Percentiles rank a stretch among this genome's conserved stretches.
Conservation (phyloP, 2,888 invertebrate species). For the Macaria liturata region DNA sequence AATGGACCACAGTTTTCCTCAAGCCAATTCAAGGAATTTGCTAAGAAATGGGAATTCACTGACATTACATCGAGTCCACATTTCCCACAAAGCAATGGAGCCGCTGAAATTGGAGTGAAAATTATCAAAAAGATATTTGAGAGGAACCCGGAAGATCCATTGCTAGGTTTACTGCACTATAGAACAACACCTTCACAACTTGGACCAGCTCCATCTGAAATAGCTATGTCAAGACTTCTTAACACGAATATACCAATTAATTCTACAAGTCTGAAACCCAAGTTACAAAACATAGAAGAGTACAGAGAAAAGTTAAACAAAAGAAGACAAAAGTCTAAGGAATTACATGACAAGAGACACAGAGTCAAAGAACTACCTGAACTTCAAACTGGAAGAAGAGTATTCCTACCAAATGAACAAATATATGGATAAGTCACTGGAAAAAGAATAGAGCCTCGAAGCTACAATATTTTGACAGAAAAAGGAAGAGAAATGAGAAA, state of each 20-base stretch:
- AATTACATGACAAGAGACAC: not conserved
- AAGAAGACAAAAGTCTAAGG: not conserved
- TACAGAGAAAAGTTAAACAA: not conserved
- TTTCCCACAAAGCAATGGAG: conserved; percentile 14
- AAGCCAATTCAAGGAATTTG: not conserved
- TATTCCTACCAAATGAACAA: no score
- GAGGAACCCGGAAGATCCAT: conserved; percentile 6
- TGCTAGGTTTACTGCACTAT: conserved; percentile 1
- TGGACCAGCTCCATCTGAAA: conserved; percentile 3
- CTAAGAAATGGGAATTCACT: not conserved
- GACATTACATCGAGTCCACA: not conserved
- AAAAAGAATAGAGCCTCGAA: no score
- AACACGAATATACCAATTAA: conserved; percentile 4
- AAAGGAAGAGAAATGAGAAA: conserved; percentile 1
- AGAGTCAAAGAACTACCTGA: no score
- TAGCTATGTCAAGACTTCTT: conserved; percentile 5
- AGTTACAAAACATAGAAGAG: not conserved
- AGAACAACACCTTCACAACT: not conserved
- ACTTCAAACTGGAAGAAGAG: no score
- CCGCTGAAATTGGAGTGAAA: conserved; percentile 10
- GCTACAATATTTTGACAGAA: not conserved
- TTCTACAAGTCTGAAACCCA: not conserved
- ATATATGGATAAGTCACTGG: no score
- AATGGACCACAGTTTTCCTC: conserved; percentile 9
- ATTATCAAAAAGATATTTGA: conserved; percentile 15